Conservation (phyloP, 2,797 vertebrate species). For the Halcyon smyrnensis region DNA sequence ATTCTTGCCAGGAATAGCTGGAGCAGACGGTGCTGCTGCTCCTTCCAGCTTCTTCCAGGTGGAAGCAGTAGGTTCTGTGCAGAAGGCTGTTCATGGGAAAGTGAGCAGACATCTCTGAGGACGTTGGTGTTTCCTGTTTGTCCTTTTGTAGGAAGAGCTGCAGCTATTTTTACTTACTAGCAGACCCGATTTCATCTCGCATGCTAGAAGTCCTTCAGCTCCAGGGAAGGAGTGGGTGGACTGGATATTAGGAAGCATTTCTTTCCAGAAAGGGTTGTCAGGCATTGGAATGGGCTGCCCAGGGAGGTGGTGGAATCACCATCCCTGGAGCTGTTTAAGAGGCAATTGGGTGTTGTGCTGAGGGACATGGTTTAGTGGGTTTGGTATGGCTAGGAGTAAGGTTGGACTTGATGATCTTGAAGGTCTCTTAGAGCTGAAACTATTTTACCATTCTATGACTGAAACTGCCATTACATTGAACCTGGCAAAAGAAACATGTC, state of each 20-base stretch:
- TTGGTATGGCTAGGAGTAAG: too few relatives aligned
- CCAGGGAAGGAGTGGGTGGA: background rate
- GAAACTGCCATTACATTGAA: background rate
- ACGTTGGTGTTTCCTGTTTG: background rate
- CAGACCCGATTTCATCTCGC: background rate
- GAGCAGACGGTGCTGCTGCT: constrained; percentile 26
- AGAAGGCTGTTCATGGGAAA: background rate
- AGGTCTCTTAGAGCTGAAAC: too few relatives aligned
- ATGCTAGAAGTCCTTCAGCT: constrained; percentile 4
- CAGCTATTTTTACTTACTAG: background rate
- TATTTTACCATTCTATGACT: background rate
- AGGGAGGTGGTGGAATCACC: too few relatives aligned
- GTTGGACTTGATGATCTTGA: too few relatives aligned
- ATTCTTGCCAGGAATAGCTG: background rate
- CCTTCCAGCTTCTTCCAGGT: background rate
- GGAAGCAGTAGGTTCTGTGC: background rate
- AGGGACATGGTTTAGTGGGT: too few relatives aligned
- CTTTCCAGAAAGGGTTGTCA: too few relatives aligned
- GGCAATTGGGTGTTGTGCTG: too few relatives aligned
- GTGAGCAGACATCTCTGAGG: background rate
- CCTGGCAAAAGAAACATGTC: background rate
- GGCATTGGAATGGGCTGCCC: too few relatives aligned
- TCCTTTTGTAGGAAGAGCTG: background rate
- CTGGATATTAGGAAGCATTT: too few relatives aligned
- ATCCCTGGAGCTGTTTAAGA: too few relatives aligned